Conservation (phyloP, 2,888 invertebrate genomes). For the Trichogramma evanescens region DNA sequence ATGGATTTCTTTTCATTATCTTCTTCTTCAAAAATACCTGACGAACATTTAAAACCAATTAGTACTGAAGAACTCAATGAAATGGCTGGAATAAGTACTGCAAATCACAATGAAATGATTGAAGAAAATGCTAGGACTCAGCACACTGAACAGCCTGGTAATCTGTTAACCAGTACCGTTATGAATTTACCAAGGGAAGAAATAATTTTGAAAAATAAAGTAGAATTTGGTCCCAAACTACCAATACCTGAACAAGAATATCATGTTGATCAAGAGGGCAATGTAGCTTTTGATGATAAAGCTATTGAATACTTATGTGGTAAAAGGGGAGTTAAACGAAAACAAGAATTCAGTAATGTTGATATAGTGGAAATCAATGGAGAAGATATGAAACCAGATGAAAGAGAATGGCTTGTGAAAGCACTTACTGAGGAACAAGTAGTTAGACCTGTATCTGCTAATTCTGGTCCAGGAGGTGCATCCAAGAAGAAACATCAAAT, state of each 20-base stretch:
- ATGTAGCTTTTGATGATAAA: slow-evolving; percentile 43
- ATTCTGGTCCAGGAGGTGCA: slow-evolving; percentile 56
- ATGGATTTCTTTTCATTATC: slow-evolving; percentile 43
- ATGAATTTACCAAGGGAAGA: slow-evolving; percentile 51
- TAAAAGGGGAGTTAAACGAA: slow-evolving; percentile 45
- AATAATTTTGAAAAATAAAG: slow-evolving; percentile 47
- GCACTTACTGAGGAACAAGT: slow-evolving; percentile 66
- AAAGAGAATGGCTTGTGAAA: slow-evolving; percentile 75
- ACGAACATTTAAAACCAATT: slow-evolving; percentile 3
- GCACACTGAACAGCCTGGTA: slow-evolving; percentile 8
- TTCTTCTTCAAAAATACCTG: slow-evolving; percentile 15
- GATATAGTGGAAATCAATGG: slow-evolving; percentile 79
- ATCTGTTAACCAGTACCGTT: slow-evolving; percentile 47
- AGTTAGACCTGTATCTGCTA: slow-evolving; percentile 48
- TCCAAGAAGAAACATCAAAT: slow-evolving; percentile 90
- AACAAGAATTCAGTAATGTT: slow-evolving; percentile 50
- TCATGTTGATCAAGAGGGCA: slow-evolving; percentile 41
- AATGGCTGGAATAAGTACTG: not conserved
- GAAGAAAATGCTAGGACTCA: too few relatives aligned
- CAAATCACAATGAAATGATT: not conserved
- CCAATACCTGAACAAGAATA: slow-evolving; percentile 45
- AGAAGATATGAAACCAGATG: slow-evolving; percentile 70
- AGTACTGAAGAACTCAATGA: slow-evolving; percentile 6
- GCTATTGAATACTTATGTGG: slow-evolving; percentile 45
- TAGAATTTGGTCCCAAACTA: slow-evolving; percentile 42